Conservation (phyloP, 2,888 invertebrate genomes). For the Heliconius sara region DNA sequence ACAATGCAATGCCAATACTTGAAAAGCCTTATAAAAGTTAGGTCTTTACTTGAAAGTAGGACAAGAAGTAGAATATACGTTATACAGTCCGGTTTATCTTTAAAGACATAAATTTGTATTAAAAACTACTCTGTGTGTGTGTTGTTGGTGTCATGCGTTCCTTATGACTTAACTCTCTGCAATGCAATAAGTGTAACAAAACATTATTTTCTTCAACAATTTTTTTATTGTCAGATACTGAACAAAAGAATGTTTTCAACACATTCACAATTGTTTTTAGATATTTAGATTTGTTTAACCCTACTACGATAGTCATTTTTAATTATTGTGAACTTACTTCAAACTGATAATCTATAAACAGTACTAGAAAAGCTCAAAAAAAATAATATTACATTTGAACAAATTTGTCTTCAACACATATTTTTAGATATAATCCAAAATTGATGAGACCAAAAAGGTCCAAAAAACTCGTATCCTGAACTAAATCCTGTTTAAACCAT, state of each 20-base stretch:
- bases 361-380: not conserved
- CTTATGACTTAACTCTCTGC: no score
- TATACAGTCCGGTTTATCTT: not conserved
- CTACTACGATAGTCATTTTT: slow-evolving; percentile 2
- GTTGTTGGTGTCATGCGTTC: not conserved
- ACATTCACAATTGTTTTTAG: not conserved
- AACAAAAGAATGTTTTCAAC: no score
- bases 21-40: not conserved
- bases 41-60: not conserved
- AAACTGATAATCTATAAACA: not conserved
- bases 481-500: not conserved
- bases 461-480: not conserved
- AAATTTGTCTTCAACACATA: not conserved
- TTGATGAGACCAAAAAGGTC: not conserved
- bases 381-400: not conserved
- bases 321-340: not conserved
- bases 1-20: slow-evolving; percentile 3
- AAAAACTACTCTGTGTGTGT: not conserved
- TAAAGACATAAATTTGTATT: not conserved
- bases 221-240: no score
- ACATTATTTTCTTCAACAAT: no score
- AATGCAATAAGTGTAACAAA: no score
- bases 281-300: not conserved
- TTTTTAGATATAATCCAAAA: not conserved
- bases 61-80: not conserved